A percentile compares a stretch with the other conserved stretches of the same genome.
Evolutionary conservation across 1,140 invertebrate species (phyloP).

Genomic region (Drosophila seguyi): DNA sequence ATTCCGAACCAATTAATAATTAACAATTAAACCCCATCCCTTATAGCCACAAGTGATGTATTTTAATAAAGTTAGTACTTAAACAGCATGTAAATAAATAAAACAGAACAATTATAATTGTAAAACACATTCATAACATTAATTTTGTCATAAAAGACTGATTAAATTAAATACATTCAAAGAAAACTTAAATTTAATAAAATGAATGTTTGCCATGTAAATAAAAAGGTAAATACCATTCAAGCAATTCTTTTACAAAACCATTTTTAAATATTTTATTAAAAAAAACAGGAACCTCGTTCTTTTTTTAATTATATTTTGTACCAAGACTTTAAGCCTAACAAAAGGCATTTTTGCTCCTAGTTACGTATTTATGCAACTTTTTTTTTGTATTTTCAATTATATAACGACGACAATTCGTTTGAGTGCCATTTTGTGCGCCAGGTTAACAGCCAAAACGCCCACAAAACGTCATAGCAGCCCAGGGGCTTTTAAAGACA

Average conservation of each 20-base stretch:
- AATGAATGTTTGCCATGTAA: background rate
- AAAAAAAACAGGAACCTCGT: background rate
- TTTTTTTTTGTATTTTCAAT: too few species aligned
- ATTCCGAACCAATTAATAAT: background rate
- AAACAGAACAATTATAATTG: background rate
- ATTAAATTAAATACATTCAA: background rate
- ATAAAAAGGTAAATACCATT: background rate
- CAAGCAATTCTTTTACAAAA: background rate
- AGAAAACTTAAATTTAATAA: background rate
- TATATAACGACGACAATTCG: background rate
- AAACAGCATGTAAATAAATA: background rate
- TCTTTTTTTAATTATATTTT: background rate
- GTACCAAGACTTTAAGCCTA: background rate
- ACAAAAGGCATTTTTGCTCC: background rate
- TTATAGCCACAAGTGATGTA: background rate
- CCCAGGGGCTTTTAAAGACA: slow-evolving; percentile 26
- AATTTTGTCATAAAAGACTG: background rate
- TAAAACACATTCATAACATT: background rate
- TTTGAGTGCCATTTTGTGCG: slow-evolving; percentile 23
- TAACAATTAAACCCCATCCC: too few species aligned
- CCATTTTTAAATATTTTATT: background rate
- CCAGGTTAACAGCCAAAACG: slow-evolving; percentile 19
- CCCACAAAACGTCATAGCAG: slow-evolving; percentile 28
- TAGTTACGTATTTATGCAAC: background rate
- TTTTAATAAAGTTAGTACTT: background rate